Conservation (phyloP, 2,113 vertebrate species). For the Sinocyclocheilus anophthalmus region DNA sequence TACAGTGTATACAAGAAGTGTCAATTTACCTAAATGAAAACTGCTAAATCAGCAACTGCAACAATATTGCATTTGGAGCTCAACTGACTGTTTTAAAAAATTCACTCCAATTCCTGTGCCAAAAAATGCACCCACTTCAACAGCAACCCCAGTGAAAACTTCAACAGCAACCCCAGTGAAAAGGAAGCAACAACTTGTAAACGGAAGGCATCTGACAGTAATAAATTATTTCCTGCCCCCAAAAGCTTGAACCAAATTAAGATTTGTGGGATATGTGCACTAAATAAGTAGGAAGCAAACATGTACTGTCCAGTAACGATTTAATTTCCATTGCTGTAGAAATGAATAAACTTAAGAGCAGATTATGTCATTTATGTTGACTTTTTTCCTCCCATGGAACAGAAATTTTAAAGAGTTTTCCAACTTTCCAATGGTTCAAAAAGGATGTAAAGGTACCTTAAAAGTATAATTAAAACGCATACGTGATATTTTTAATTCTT, state of each 20-base stretch:
- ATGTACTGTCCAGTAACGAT: neutral
- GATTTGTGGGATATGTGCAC: constrained; percentile 4
- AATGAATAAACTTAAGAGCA: neutral
- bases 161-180: neutral
- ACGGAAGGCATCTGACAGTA: constrained; percentile 28
- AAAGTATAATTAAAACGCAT: neutral
- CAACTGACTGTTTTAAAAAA: neutral
- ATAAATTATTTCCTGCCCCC: constrained; percentile 15
- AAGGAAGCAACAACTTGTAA: constrained; percentile 33
- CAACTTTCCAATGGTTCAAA: neutral
- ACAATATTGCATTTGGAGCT: too few relatives aligned
- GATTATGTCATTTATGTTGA: neutral
- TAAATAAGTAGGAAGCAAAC: too few relatives aligned
- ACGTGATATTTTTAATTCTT: neutral
- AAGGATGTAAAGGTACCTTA: neutral
- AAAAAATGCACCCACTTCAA: neutral
- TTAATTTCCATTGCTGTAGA: neutral
- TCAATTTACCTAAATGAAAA: neutral
- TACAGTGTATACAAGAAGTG: too few relatives aligned
- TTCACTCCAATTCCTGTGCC: neutral
- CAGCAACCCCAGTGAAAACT: neutral
- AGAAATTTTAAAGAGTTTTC: neutral
- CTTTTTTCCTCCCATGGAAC: neutral
- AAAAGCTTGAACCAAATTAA: constrained; percentile 9
- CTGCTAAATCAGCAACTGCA: neutral